These are phyloP conservation scores for Dicyrtoma fusca DNA, from an alignment of 2,888 invertebrate species.

Conservation along the genomic window DNA sequence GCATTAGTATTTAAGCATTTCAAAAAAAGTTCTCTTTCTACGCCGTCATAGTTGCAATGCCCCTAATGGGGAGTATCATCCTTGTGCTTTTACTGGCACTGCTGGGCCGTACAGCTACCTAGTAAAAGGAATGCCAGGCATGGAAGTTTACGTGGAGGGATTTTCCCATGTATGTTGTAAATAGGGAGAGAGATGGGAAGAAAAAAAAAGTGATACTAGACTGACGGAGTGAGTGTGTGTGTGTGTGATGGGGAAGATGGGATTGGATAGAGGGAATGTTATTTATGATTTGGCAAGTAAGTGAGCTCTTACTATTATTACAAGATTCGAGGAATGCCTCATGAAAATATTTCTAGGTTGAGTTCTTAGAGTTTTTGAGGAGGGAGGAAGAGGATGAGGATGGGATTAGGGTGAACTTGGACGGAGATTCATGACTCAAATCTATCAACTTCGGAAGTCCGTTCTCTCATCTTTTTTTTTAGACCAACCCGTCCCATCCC, in stretches of 20 bases:
- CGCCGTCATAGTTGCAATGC: too few relatives aligned
- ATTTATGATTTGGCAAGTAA: slow-evolving; percentile 38
- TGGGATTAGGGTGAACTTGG: slow-evolving; percentile 31
- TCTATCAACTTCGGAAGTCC: slow-evolving; percentile 41
- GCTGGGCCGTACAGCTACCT: too few relatives aligned
- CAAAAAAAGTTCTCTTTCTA: too few relatives aligned
- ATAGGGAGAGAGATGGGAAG: too few relatives aligned
- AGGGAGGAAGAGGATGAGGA: slow-evolving; percentile 32
- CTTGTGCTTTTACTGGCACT: too few relatives aligned
- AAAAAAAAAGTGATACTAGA: too few relatives aligned
- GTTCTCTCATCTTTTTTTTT: slow-evolving; percentile 26
- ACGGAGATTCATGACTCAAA: slow-evolving; percentile 39
- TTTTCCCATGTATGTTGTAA: too few relatives aligned
- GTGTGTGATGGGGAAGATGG: background rate
- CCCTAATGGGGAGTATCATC: too few relatives aligned
- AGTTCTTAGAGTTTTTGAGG: slow-evolving; percentile 20
- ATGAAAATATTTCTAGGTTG: slow-evolving; percentile 35
- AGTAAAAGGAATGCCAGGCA: too few relatives aligned
- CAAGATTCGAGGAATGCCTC: slow-evolving; percentile 32
- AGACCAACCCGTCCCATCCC: slow-evolving; percentile 15
- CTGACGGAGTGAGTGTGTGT: too few relatives aligned
- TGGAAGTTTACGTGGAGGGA: too few relatives aligned
- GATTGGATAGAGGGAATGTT: slow-evolving; percentile 10
- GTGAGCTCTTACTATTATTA: slow-evolving; percentile 38
- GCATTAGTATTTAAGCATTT: too few relatives aligned